Evolutionary conservation across 2,888 invertebrate genomes (phyloP), one percentile per base, ranked within the genome.

Genomic region (Girardia tigrina): DNA sequence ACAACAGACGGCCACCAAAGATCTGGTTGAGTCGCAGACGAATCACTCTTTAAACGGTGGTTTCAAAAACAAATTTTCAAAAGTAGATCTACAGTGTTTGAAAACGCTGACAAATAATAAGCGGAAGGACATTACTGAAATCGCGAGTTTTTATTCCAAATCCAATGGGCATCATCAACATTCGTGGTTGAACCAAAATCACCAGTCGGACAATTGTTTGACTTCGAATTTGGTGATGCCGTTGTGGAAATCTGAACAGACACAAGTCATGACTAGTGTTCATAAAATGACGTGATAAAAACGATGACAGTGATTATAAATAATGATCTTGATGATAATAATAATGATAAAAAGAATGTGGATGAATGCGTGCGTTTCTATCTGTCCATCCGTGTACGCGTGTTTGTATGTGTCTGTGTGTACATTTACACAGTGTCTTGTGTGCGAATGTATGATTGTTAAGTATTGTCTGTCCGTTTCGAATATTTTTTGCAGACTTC

Each of bases 181-280:
- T 56, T 12, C 56, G n/a, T 56, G 56, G 56, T 56, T 56, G 23
- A 56, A 56, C 20, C 56, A 56, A 23, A 56, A 56, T 23, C n/a
- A n/a, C n/a, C n/a, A n/a, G 23, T 2, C 56, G n/a, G 56, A 56
- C 56, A 56, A 56, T 23, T 56, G 56, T 56, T 56, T 56, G 56
- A 56, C 56, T 20, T 23, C 56, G n/a, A 56, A 56, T 56, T 56
- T 56, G 56, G 56, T 56, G 4, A 56, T 56, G 56, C 56, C 56
- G 23, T 56, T 56, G n/a, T 56, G 56, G 56, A 56, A 56, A 56
- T 56, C 56, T 2, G 56, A 56, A 56, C 56, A n/a, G 23, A n/a
- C n/a, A n/a, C 56, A 56, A 20, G 56, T 56, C 56, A 56, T 56
- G 56, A 56, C 56, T 56, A 56, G 56, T 56, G 56, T 56, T 56